phyloP scores from a whole-genome alignment of 2,888 invertebrate genomes.

The Chymomyza fuscimana region DNA sequence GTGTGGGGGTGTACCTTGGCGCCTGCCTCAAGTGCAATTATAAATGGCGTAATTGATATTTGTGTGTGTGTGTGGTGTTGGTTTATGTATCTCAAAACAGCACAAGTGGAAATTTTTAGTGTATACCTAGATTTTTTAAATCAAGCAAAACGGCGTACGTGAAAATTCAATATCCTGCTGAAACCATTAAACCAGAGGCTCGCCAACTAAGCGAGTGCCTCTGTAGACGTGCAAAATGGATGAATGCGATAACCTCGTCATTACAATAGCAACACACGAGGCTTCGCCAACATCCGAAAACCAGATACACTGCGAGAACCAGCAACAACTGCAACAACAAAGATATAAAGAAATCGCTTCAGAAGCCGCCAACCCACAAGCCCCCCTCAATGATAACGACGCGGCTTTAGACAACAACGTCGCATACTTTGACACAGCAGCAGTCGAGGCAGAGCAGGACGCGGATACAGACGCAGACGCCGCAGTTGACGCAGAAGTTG shows the following conservation, averaged over 20 bases:
- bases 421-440: constrained; percentile 17
- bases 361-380: constrained; percentile 15
- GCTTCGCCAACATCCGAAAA: constrained; percentile 39
- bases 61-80: constrained; percentile 37
- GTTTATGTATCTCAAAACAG: background rate
- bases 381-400: constrained; percentile 36
- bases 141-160: constrained; percentile 46
- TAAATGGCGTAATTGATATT: constrained; percentile 65
- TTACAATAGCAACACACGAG: constrained; percentile 78
- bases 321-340: constrained; percentile 32
- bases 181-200: constrained; percentile 48
- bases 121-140: background rate
- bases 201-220: constrained; percentile 71
- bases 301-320: constrained; percentile 44
- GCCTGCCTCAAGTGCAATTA: constrained; percentile 61
- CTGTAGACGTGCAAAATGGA: constrained; percentile 79
- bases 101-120: constrained; percentile 6
- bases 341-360: constrained; percentile 35
- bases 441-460: constrained; percentile 24
- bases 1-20: constrained; percentile 16
- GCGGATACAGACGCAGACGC: constrained; percentile 49
- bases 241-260: constrained; percentile 80
- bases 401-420: constrained; percentile 28
- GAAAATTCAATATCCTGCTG: constrained; percentile 43
- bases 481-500: constrained; percentile 68